A percentile compares a stretch with the other conserved stretches of the same genome.
These are phyloP conservation scores for Argyrosomus regius DNA, from an alignment of 2,797 vertebrate species.

Conservation along the genomic window DNA sequence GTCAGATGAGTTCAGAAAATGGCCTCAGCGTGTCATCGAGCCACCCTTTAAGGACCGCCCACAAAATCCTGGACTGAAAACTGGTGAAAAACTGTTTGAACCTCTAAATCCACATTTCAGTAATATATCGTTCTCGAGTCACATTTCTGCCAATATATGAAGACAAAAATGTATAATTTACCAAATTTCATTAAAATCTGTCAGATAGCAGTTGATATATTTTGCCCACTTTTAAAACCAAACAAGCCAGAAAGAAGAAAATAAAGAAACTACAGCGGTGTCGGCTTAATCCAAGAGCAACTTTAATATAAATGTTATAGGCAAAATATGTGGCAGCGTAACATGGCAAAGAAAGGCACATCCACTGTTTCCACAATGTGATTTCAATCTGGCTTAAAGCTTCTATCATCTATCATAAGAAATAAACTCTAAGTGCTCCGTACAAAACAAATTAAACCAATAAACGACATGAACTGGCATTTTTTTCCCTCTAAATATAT, in stretches of 20 bases:
- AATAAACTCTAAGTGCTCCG: constrained; percentile 48
- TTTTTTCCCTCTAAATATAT: constrained; percentile 67
- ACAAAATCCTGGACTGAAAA: no score
- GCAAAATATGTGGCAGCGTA: constrained; percentile 69
- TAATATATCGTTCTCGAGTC: no score
- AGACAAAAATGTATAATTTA: not conserved
- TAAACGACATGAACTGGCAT: constrained; percentile 58
- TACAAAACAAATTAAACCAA: constrained; percentile 60
- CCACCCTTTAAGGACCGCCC: no score
- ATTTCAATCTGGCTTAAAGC: constrained; percentile 34
- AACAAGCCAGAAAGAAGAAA: not conserved
- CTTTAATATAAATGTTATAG: constrained; percentile 72
- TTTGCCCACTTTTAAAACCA: not conserved
- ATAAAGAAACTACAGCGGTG: not conserved
- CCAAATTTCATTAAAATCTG: not conserved
- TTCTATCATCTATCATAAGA: constrained; percentile 16
- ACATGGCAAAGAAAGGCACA: constrained; percentile 69
- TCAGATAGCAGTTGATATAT: not conserved
- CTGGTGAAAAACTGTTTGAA: no score
- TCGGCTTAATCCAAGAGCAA: constrained; percentile 55
- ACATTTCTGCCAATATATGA: not conserved
- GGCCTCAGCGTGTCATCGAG: no score
- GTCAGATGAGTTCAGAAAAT: no score
- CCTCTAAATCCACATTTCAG: no score
- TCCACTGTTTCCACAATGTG: constrained; percentile 33